Conservation (phyloP, 2,888 invertebrate genomes). For the Hyppa rectilinea region DNA sequence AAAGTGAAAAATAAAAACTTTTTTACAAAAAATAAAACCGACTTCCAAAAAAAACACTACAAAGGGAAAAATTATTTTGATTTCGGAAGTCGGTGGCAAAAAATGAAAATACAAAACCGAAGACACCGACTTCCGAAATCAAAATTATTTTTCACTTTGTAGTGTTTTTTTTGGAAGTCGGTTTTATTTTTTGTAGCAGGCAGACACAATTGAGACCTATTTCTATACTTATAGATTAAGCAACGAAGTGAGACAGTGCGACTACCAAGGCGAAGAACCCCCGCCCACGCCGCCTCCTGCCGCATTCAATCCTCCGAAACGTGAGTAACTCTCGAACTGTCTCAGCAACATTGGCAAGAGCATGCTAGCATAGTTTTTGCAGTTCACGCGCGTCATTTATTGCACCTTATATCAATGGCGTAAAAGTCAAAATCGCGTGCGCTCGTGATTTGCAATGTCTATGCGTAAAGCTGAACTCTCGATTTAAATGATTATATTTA, state of each 20-base stretch:
- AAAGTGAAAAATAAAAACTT: no score
- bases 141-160: no score
- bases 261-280: conserved; percentile 82
- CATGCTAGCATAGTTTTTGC: background rate
- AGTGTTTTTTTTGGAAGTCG: no score
- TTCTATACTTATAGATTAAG: conserved; percentile 74
- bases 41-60: no score
- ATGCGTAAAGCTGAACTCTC: conserved; percentile 8
- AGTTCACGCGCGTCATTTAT: background rate
- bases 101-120: no score
- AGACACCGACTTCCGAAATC: no score
- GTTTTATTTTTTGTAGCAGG: background rate
- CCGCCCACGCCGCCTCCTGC: conserved; percentile 82
- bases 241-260: conserved; percentile 85
- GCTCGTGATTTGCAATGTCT: background rate
- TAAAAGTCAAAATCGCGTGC: background rate
- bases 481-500: conserved; percentile 19
- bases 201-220: background rate
- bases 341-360: conserved; percentile 7
- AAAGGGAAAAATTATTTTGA: no score
- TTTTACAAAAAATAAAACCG: no score
- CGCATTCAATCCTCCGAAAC: conserved; percentile 81
- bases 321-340: conserved; percentile 70
- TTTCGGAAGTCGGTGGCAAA: no score
- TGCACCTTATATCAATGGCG: background rate